Base-by-base conservation (phyloP, 2,888 invertebrate species). In the Lasius platythorax region DNA sequence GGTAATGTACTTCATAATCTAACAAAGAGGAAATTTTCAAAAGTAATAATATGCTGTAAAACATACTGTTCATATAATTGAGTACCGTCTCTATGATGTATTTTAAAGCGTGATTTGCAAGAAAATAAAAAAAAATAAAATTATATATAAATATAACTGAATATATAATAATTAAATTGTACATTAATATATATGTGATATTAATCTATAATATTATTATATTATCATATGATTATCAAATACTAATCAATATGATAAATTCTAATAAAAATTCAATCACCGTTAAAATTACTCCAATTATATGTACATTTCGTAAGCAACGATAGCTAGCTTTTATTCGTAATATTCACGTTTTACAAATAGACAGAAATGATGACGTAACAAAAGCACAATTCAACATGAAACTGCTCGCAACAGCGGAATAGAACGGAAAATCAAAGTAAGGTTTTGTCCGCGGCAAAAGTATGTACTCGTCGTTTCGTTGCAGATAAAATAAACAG, bases 11-110 rank as follows among this genome's bases (percentile, higher is more conserved):
- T 12, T 61, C 23, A 37, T 61, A 37, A 72, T 72, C 43, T 33
- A 58, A 1, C 46, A 61, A 68, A 18, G 23, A 72, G 61, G 8
- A 58, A 33, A 61, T 46, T 70, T 61, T 37, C 43, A 61, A 70
- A 79, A 46, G 9, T 33, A 70, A 63, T 43, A 6, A 56, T 37
- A 43, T 3, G 28, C 5, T 40, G 11, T 23, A 37, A 58, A n/a
- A 46, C 61, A 40, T 40, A 37, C 0, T 33, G 8, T 30, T 1
- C 9, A 33, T 79, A 33, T 79, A 33, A 12, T 43, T 8, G n/a
- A 61, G n/a, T 28, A 61, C 3, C 3, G 28, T 58, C 30, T 43
- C 18, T 33, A 43, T 12, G 40, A 43, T 43, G 18, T 9, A 4
- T 37, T 15, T 66, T 18, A n/a, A 56, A 67, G 5, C 0, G 6